Evolutionary conservation across 2,888 invertebrate species (phyloP).

Genomic region (Ophion slaviceki): DNA sequence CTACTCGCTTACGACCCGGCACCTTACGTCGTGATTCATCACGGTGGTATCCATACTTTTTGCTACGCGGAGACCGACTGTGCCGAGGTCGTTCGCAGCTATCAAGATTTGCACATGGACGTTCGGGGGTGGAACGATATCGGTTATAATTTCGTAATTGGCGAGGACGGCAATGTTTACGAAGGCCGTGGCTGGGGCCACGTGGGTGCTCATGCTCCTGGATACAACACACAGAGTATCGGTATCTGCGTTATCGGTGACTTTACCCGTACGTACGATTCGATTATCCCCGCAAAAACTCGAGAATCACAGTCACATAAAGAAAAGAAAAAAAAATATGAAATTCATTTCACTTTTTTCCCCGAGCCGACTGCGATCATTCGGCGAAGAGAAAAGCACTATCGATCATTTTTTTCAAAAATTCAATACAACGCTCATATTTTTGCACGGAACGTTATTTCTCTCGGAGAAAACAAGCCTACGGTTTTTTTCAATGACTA

Average conservation of each 20-base stretch:
- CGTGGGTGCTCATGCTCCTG: conserved; percentile 81
- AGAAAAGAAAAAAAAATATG: not conserved
- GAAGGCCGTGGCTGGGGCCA: conserved; percentile 83
- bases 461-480: too few relatives aligned
- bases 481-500: too few relatives aligned
- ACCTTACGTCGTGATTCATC: conserved; percentile 81
- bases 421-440: too few relatives aligned
- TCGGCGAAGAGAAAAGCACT: too few relatives aligned
- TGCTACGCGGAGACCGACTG: conserved; percentile 77
- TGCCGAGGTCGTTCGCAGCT: conserved; percentile 77
- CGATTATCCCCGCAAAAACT: not conserved
- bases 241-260: conserved; percentile 82
- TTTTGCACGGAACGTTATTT: too few relatives aligned
- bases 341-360: too few relatives aligned
- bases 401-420: too few relatives aligned
- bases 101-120: conserved; percentile 82
- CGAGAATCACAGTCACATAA: not conserved
- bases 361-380: too few relatives aligned
- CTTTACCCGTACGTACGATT: conserved; percentile 77
- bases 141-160: conserved; percentile 84
- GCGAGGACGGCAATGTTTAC: conserved; percentile 84
- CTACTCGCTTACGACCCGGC: conserved; percentile 73
- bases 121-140: conserved; percentile 81
- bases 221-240: conserved; percentile 82
- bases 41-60: conserved; percentile 78